Evolutionary conservation across 2,888 invertebrate genomes (phyloP), one percentile per base, ranked within the genome.

Genomic region (Stenodera caucasica): DNA sequence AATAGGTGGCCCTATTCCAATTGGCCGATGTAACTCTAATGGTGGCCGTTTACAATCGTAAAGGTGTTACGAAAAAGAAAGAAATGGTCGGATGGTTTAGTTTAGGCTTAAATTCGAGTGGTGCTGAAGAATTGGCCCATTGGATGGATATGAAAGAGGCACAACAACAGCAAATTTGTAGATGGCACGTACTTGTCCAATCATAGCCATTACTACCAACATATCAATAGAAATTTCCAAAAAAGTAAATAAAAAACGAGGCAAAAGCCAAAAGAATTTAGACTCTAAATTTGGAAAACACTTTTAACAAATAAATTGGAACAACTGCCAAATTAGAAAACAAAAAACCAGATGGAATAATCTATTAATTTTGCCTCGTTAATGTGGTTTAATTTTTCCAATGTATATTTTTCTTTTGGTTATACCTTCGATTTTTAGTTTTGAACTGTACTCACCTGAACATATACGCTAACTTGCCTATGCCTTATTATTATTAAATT

Each of bases 41-140:
- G 90, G 88, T 96, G 66, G 94, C 95, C 0, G 93, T 96, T 59
- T 96, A 96, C 85, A 89, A 89, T 76, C 92, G 95, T 78, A 90
- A 94, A 67, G 90, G 95, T 70, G 93, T 96, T 78, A 90, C 91
- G 69, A 97, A 96, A 78, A 90, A 94, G 70, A 94, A 96, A 77
- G 96, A 97, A 81, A 94, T 96, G 92, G 92, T 97, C 70, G 97
- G 97, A 63, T 97, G 97, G 96, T 94, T 97, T 82, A 92, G 95
- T 63, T 82, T 97, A 60, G 97, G 97, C 6, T 85, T 93, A 78
- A 95, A 92, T 82, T 91, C 94, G 70, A 94, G 95, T 58, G 95
- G 96, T 21, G 90, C 94, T 56, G 96, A 96, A 77, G 95, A 96
- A 80, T 84, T 91, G 58, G 88, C 92, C 21, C 96, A 97, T 80